Evolutionary conservation across 2,797 vertebrate species (phyloP).

Genomic region (Sorex maritimensis): DNA sequence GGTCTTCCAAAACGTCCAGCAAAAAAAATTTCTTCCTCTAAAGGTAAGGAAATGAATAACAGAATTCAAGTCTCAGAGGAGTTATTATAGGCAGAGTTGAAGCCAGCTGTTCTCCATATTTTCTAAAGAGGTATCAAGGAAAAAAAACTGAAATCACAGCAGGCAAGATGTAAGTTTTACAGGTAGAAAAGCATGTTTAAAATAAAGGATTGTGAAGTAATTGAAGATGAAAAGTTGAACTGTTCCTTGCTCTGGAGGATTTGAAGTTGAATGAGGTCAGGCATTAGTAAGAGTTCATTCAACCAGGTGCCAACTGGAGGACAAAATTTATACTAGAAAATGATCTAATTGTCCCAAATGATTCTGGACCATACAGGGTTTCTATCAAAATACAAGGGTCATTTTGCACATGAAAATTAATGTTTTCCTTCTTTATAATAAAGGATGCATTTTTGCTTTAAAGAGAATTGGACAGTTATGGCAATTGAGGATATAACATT

Average conservation of each 20-base stretch:
- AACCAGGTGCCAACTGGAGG: neutral
- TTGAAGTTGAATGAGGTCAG: neutral
- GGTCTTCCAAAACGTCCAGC: conserved; percentile 71
- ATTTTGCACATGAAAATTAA: neutral
- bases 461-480: neutral
- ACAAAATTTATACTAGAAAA: neutral
- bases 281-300: neutral
- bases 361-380: neutral
- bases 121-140: conserved; percentile 18
- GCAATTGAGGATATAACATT: neutral
- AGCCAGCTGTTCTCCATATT: conserved; percentile 76
- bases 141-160: conserved; percentile 15
- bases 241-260: conserved; percentile 28
- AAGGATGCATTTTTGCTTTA: neutral
- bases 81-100: conserved; percentile 54
- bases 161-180: conserved; percentile 23
- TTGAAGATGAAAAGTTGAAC: conserved; percentile 6
- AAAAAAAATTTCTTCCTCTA: conserved; percentile 68
- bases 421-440: neutral
- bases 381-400: conserved; percentile 18
- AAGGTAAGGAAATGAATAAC: conserved; percentile 83
- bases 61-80: conserved; percentile 64
- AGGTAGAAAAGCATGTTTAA: conserved; percentile 51
- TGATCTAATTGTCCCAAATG: conserved; percentile 17
- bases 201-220: neutral